phyloP scores from a whole-genome alignment of 2,113 vertebrate species.

The Heterochromis multidens region DNA sequence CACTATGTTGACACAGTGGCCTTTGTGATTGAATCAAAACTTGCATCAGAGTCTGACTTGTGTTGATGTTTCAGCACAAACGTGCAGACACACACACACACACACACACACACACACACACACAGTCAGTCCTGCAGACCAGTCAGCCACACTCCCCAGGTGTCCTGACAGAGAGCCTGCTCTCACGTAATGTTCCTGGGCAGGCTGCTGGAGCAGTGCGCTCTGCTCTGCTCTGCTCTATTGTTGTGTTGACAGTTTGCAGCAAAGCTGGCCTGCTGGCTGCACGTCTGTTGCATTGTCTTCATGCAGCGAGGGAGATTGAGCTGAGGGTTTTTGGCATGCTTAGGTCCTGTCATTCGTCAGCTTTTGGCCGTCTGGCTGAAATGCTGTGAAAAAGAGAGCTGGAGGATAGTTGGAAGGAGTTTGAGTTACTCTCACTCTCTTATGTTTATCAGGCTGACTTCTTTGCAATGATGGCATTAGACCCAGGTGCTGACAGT shows the following conservation, averaged over 20 bases:
- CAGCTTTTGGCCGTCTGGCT: conserved; percentile 14
- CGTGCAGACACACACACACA: neutral
- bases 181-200: conserved; percentile 8
- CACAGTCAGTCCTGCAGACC: neutral
- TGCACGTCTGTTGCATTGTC: conserved; percentile 50
- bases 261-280: conserved; percentile 32
- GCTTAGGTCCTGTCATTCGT: conserved; percentile 15
- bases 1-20: conserved; percentile 18
- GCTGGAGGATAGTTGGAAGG: neutral
- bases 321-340: conserved; percentile 37
- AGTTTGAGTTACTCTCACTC: neutral
- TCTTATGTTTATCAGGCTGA: neutral
- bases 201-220: conserved; percentile 20
- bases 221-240: conserved; percentile 13
- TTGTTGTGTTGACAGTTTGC: conserved; percentile 49
- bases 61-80: neutral
- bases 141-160: neutral
- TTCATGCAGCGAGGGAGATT: conserved; percentile 30
- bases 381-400: conserved; percentile 11
- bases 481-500: neutral
- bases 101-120: neutral
- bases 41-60: conserved; percentile 15
- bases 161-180: conserved; percentile 8
- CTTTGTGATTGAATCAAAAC: conserved; percentile 14
- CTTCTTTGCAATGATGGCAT: neutral